A percentile compares a stretch with the other conserved stretches of the same genome.
These are phyloP conservation scores for Tichodroma muraria DNA, from an alignment of 2,113 vertebrate genomes.

Conservation along the genomic window DNA sequence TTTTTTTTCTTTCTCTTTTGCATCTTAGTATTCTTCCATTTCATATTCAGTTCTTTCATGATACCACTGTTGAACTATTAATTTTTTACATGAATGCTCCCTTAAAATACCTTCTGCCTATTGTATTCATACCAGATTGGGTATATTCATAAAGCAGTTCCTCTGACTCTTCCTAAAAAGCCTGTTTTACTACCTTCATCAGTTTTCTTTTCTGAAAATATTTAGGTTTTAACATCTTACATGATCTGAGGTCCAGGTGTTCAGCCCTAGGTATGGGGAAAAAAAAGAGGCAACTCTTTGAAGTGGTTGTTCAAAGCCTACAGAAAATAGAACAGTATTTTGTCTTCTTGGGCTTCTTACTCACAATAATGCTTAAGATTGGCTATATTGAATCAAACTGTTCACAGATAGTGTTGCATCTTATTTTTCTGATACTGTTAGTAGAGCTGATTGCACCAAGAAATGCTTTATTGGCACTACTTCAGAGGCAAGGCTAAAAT, in stretches of 20 bases:
- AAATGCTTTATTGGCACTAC: background rate
- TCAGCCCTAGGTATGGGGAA: background rate
- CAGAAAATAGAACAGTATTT: background rate
- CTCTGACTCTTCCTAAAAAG: background rate
- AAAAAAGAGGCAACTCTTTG: background rate
- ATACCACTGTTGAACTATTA: background rate
- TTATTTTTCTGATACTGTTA: background rate
- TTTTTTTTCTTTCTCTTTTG: background rate
- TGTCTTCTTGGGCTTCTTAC: background rate
- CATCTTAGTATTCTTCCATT: background rate
- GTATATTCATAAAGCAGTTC: background rate
- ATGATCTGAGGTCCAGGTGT: background rate
- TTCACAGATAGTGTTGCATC: background rate
- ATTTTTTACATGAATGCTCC: background rate
- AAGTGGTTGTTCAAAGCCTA: background rate
- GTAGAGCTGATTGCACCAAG: background rate
- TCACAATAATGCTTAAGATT: background rate
- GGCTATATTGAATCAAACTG: background rate
- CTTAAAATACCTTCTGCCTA: background rate
- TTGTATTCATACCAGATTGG: background rate
- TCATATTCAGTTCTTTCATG: background rate
- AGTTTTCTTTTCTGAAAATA: background rate
- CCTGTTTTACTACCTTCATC: background rate
- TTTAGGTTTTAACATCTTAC: background rate
- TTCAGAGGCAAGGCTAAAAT: background rate